phyloP scores from a whole-genome alignment of 2,113 vertebrate genomes.

The Xyliphius kryptos region DNA sequence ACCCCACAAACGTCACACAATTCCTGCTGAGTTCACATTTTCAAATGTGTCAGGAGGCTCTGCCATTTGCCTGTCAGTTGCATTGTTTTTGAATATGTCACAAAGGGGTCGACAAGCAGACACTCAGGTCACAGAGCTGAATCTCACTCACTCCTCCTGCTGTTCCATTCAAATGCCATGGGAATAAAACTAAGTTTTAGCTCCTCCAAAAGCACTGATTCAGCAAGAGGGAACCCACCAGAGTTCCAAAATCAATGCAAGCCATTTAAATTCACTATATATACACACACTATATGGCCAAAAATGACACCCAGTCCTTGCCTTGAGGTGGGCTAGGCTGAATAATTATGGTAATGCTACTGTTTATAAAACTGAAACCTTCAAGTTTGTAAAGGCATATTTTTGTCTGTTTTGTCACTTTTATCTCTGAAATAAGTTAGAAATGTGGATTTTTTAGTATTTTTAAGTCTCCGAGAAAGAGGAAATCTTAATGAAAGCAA shows the following conservation, averaged over 20 bases:
- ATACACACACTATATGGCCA: too few relatives aligned
- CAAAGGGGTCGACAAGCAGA: constrained; percentile 32
- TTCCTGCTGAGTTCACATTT: constrained; percentile 20
- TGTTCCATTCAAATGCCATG: constrained; percentile 51
- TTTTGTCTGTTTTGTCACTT: too few relatives aligned
- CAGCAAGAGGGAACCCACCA: constrained; percentile 60
- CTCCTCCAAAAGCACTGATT: constrained; percentile 4
- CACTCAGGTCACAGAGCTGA: constrained; percentile 69
- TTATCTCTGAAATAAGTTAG: too few relatives aligned
- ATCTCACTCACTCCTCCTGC: constrained; percentile 47
- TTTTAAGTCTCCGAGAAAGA: too few relatives aligned
- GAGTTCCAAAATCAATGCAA: constrained; percentile 12
- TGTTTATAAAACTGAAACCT: too few relatives aligned
- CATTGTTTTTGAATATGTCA: constrained; percentile 37
- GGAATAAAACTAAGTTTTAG: constrained; percentile 54
- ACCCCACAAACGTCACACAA: constrained; percentile 23
- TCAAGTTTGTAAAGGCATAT: too few relatives aligned
- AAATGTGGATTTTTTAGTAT: too few relatives aligned
- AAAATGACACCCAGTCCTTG: too few relatives aligned
- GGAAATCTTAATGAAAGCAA: too few relatives aligned
- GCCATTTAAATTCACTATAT: too few relatives aligned
- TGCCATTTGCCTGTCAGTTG: constrained; percentile 31
- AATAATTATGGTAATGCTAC: too few relatives aligned
- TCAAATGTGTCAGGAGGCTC: constrained; percentile 12
- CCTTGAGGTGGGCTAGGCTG: too few relatives aligned